A percentile compares a stretch with the other conserved stretches of the same genome.
These are phyloP conservation scores for Nesidiocoris tenuis DNA, from an alignment of 2,888 invertebrate species.

Conservation along the genomic window DNA sequence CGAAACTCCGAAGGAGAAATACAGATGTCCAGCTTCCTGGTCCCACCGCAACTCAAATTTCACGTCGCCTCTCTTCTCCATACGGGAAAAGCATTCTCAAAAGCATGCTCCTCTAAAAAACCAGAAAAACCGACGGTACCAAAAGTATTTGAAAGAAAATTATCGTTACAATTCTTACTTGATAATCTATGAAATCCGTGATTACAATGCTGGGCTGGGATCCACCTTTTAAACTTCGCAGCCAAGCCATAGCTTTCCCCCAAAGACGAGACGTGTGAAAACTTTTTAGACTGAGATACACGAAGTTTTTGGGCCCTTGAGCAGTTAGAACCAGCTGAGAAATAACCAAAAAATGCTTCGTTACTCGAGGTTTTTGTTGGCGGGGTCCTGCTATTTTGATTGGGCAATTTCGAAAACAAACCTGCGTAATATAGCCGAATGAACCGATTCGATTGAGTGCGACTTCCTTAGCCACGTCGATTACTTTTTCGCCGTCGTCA, in stretches of 20 bases:
- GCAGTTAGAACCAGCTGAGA: constrained; percentile 26
- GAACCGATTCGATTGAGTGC: neutral
- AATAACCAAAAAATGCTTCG: neutral
- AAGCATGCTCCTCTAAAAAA: no score
- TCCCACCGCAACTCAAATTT: no score
- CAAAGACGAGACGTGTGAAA: constrained; percentile 20
- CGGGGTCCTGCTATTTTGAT: no score
- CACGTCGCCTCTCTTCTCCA: no score
- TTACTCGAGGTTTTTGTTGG: no score
- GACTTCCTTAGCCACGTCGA: constrained; percentile 8
- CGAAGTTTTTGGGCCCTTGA: constrained; percentile 34
- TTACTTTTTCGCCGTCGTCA: constrained; percentile 18
- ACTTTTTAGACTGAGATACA: constrained; percentile 15
- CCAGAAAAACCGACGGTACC: no score
- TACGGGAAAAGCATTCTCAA: no score
- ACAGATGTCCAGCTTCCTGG: no score
- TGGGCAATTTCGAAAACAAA: neutral
- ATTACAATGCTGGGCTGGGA: constrained; percentile 22
- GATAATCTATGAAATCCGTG: constrained; percentile 25
- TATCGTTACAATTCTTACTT: neutral
- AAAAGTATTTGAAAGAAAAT: no score
- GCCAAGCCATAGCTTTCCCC: constrained; percentile 35
- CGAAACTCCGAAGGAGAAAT: no score
- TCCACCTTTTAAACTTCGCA: constrained; percentile 10
- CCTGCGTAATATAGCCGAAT: constrained; percentile 30